Percentiles rank a stretch among this genome's conserved stretches.
These are phyloP conservation scores for Athene noctua DNA, from an alignment of 2,113 vertebrate genomes.

Conservation along the genomic window DNA sequence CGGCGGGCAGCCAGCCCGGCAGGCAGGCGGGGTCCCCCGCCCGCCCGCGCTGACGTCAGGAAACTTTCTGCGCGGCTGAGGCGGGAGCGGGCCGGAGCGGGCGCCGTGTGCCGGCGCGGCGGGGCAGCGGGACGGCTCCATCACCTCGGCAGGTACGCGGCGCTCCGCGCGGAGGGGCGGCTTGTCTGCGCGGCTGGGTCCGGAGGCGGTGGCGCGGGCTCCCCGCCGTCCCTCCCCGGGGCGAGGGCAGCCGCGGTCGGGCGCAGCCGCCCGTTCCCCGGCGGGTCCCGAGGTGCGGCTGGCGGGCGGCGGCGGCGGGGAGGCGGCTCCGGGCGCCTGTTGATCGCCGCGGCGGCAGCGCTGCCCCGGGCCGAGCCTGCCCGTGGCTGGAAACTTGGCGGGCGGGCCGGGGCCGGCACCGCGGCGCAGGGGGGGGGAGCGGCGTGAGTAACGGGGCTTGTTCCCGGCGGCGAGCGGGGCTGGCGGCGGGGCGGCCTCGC, in stretches of 20 bases:
- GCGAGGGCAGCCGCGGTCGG: no score
- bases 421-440: neutral
- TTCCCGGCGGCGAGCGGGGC: neutral
- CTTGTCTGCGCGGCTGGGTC: neutral
- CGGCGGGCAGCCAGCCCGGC: neutral
- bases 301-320: neutral
- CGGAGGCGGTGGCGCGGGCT: neutral
- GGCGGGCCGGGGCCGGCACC: neutral
- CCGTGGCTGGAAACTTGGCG: neutral
- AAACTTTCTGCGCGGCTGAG: constrained; percentile 46
- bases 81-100: neutral
- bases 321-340: neutral
- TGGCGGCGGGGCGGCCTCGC: neutral
- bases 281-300: neutral
- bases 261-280: neutral
- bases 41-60: constrained; percentile 50
- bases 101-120: neutral
- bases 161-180: neutral
- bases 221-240: neutral
- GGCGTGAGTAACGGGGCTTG: neutral
- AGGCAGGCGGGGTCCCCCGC: neutral
- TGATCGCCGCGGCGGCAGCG: neutral
- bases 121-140: neutral
- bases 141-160: neutral
- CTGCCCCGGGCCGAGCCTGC: neutral